Conservation (phyloP, 2,797 vertebrate genomes). For the Morelia viridis region DNA sequence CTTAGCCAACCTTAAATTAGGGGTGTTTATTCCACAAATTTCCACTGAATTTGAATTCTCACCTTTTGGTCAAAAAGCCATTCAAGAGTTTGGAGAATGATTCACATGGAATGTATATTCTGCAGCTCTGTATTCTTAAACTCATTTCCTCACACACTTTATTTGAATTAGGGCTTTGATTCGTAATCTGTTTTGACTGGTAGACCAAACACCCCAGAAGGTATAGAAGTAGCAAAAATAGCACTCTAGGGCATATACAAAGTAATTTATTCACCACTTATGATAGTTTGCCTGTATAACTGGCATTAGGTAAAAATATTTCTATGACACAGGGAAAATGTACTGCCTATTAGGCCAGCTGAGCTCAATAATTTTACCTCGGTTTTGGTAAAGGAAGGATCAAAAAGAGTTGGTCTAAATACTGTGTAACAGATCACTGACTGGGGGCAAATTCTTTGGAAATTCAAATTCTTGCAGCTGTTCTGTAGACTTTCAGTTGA, state of each 20-base stretch:
- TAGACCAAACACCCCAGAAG: not conserved
- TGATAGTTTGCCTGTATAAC: not conserved
- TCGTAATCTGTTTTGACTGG: not conserved
- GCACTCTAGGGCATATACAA: not conserved
- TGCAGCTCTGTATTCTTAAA: not conserved
- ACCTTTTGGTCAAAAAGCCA: not conserved
- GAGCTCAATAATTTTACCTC: not conserved
- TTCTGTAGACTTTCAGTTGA: not conserved
- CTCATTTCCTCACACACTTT: not conserved
- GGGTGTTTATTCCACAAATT: not conserved
- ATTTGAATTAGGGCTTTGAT: not conserved
- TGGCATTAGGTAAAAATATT: not conserved
- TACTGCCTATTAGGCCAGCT: not conserved
- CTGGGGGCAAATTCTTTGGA: not conserved
- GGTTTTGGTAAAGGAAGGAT: not conserved
- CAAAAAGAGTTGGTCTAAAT: not conserved
- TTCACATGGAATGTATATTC: not conserved
- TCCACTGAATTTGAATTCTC: not conserved
- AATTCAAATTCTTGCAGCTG: not conserved
- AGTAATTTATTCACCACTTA: not conserved
- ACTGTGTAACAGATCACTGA: not conserved
- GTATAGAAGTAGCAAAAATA: not conserved
- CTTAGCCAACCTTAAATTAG: not conserved
- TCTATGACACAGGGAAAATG: not conserved
- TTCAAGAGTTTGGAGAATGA: not conserved